Evolutionary conservation across 1,140 invertebrate genomes (phyloP).

Genomic region (Drosophila persimilis): DNA sequence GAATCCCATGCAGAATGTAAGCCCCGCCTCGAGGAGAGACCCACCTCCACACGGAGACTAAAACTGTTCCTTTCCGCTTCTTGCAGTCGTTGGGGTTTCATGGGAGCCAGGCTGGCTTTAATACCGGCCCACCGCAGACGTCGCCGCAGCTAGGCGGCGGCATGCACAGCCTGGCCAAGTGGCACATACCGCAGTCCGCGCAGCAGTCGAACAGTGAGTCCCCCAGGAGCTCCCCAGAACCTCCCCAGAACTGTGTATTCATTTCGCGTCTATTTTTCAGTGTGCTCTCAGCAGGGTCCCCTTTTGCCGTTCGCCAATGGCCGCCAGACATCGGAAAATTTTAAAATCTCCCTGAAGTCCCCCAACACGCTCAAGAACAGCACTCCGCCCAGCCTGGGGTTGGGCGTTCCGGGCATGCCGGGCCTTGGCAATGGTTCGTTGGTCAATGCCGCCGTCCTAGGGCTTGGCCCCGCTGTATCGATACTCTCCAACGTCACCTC

Average conservation of each 20-base stretch:
- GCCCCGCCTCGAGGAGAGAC: too few relatives aligned
- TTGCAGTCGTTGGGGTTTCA: slow-evolving; percentile 81
- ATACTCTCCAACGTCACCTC: slow-evolving; percentile 87
- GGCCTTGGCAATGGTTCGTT: slow-evolving; percentile 40
- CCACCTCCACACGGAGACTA: not conserved
- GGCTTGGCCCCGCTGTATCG: slow-evolving; percentile 74
- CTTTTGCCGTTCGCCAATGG: slow-evolving; percentile 81
- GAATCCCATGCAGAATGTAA: slow-evolving; percentile 81
- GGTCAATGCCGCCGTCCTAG: slow-evolving; percentile 63
- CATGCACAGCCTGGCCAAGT: slow-evolving; percentile 84
- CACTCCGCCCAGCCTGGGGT: slow-evolving; percentile 73
- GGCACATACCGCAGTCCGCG: slow-evolving; percentile 87
- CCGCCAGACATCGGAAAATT: slow-evolving; percentile 84
- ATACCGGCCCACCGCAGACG: slow-evolving; percentile 75
- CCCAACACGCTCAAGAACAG: slow-evolving; percentile 82
- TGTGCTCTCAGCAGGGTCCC: slow-evolving; percentile 76
- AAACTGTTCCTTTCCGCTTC: slow-evolving; percentile 5
- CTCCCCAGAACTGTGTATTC: not conserved
- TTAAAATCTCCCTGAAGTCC: slow-evolving; percentile 87
- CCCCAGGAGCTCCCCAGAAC: not conserved
- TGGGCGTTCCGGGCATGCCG: slow-evolving; percentile 36
- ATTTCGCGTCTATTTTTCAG: slow-evolving; percentile 25
- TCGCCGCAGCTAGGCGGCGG: slow-evolving; percentile 65
- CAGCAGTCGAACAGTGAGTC: slow-evolving; percentile 83
- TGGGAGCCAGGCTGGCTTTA: slow-evolving; percentile 82